Conservation (phyloP, 2,797 vertebrate species). For the Mico argentatus region DNA sequence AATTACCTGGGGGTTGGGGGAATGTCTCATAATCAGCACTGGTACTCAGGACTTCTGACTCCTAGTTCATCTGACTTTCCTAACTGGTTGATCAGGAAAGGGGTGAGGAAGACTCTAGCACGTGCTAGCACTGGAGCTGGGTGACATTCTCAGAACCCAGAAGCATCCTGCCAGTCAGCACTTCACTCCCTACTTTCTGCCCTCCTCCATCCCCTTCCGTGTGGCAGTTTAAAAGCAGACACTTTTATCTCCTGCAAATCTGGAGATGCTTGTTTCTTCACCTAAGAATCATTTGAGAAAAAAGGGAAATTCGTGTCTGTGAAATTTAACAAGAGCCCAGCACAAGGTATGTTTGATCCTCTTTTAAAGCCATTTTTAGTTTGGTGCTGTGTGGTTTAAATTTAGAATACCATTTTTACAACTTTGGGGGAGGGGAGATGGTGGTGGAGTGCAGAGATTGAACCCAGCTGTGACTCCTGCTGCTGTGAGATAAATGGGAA, state of each 20-base stretch:
- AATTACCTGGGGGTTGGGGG: neutral
- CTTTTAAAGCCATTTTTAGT: slow-evolving; percentile 70
- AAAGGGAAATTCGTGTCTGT: slow-evolving; percentile 40
- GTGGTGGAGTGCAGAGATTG: neutral
- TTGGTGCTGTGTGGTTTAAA: slow-evolving; percentile 61
- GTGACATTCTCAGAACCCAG: neutral
- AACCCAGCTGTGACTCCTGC: slow-evolving; percentile 46
- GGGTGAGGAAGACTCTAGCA: neutral
- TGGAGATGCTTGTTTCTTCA: slow-evolving; percentile 27
- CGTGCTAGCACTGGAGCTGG: neutral
- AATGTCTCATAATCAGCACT: neutral
- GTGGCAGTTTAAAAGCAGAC: slow-evolving; percentile 12
- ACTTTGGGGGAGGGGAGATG: neutral
- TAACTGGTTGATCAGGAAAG: neutral
- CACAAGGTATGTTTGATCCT: slow-evolving; percentile 34
- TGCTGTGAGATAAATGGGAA: slow-evolving; percentile 5
- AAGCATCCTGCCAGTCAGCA: neutral
- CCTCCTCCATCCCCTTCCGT: neutral
- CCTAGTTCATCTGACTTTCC: neutral
- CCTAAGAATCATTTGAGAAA: slow-evolving; percentile 53
- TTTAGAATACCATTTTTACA: slow-evolving; percentile 48
- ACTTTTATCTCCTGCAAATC: slow-evolving; percentile 38
- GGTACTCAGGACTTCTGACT: neutral
- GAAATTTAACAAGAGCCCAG: slow-evolving; percentile 55
- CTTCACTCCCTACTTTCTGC: neutral